A percentile compares a stretch with the other conserved stretches of the same genome.
phyloP scores from a whole-genome alignment of 2,113 vertebrate species.

The Acrocephalus kingi region DNA sequence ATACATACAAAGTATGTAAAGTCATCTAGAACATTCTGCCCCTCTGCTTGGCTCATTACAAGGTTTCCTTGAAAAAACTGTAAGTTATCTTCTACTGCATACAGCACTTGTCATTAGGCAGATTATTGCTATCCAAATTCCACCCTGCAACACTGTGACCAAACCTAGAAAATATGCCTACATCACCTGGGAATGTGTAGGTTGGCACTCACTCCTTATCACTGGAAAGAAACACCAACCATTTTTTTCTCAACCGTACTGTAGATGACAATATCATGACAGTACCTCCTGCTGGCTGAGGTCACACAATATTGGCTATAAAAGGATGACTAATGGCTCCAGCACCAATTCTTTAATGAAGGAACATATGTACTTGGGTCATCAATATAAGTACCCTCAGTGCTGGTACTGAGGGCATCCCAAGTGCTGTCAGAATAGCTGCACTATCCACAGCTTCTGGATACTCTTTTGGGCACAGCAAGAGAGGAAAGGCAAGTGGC shows the following conservation, averaged over 20 bases:
- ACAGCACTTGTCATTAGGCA: background rate
- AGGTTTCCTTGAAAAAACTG: background rate
- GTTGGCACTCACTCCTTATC: background rate
- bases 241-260: background rate
- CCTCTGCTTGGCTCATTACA: background rate
- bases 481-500: background rate
- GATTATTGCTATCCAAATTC: background rate
- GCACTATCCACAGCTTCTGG: background rate
- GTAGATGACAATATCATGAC: background rate
- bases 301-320: background rate
- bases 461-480: background rate
- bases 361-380: rapidly evolving
- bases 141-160: background rate
- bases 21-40: background rate
- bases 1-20: background rate
- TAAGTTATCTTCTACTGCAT: background rate
- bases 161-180: background rate
- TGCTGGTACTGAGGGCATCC: background rate
- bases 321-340: background rate
- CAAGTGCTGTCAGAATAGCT: background rate
- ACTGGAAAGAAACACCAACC: background rate
- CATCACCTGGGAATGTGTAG: background rate
- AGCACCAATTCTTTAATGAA: background rate
- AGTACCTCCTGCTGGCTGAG: background rate
- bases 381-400: background rate